Evolutionary conservation across 2,797 vertebrate species (phyloP), one percentile per base, ranked within the genome.

Genomic region (Falco naumanni): DNA sequence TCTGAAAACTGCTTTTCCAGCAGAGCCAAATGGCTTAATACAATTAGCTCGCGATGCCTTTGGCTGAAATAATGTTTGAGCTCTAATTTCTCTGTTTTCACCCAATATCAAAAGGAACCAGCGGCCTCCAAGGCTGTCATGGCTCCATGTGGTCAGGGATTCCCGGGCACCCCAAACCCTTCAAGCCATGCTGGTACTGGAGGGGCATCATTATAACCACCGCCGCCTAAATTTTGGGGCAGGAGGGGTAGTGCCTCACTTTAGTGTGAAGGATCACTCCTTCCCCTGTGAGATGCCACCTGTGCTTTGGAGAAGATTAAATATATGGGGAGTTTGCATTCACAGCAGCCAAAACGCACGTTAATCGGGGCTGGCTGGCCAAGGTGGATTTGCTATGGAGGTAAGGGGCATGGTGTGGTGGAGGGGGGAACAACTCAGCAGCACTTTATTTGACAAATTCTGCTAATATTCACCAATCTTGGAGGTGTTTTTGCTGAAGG

Each of bases 381-480:
- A 3, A 37, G 41, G 34, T 5, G 33, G 39, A 17, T 66, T 48
- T 28, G 11, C 41, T 11, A 1, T 11, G 33, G 63, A 43, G 66
- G 41, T 25, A 48, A 28, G 47, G 53, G 2, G 24, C 4, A 1
- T 4, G n/a, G 37, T 11, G 53, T 16, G 65, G 31, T 0, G 1
- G 39, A 16, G 45, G 19, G 57, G 26, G n/a, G 33, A 48, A 22
- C 29, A 6, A 34, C 13, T 34, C 51, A 59, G n/a, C 6, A 16
- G 56, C 1, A 1, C 4, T 24, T 57, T 64, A 6, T 84, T 53
- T 29, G 17, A 34, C 68, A 45, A 33, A 37, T n/a, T 31, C 15
- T 7, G 2, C n/a, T 41, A 18, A 51, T 20, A 22, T 33, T 33
- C 11, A 7, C 13, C 11, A 10, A 28, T 31, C 13, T 47, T 20